A percentile compares a stretch with the other conserved stretches of the same genome.
These are phyloP conservation scores for Novumbra hubbsi DNA, from an alignment of 2,797 vertebrate genomes.

Conservation along the genomic window DNA sequence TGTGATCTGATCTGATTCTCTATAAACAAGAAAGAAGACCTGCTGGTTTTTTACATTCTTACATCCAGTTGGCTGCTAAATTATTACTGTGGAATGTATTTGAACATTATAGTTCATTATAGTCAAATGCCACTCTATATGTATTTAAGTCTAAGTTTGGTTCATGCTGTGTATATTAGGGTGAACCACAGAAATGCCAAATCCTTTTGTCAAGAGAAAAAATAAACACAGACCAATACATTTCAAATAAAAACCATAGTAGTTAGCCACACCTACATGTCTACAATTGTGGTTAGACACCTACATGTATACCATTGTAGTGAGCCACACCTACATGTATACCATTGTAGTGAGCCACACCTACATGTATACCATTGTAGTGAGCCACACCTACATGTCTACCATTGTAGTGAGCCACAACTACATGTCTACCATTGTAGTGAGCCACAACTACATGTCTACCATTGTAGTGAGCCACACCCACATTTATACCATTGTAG, in stretches of 20 bases:
- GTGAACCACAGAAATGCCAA: conserved; percentile 3
- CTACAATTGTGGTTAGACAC: background rate
- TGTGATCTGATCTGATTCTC: background rate
- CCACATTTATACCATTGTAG: too few relatives aligned
- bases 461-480: too few relatives aligned
- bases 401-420: too few relatives aligned
- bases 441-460: too few relatives aligned
- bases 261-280: background rate
- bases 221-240: conserved; percentile 17
- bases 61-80: background rate
- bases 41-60: background rate
- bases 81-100: background rate
- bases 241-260: background rate
- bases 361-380: too few relatives aligned
- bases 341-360: too few relatives aligned
- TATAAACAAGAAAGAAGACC: background rate
- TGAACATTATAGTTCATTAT: background rate
- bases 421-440: too few relatives aligned
- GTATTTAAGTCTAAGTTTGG: background rate
- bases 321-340: too few relatives aligned
- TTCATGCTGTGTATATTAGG: conserved; percentile 1
- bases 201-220: conserved; percentile 1
- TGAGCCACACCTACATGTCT: too few relatives aligned
- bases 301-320: too few relatives aligned
- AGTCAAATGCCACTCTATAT: background rate